A percentile compares a stretch with the other conserved stretches of the same genome.
These are phyloP conservation scores for Iguana delicatissima DNA, from an alignment of 2,797 vertebrate genomes.

Conservation along the genomic window DNA sequence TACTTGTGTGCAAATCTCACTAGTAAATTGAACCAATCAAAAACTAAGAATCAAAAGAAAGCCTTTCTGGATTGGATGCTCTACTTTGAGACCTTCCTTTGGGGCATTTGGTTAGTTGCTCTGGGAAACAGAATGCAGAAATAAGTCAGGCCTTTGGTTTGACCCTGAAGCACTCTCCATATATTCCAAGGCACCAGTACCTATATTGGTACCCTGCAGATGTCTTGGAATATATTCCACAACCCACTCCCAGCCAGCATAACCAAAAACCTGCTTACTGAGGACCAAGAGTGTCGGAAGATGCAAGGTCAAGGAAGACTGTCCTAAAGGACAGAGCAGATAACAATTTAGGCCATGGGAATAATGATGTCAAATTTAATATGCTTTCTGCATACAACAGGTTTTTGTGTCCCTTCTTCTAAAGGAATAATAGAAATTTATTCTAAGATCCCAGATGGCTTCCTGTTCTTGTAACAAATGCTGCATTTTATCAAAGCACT, in stretches of 20 bases:
- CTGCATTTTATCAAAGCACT: constrained; percentile 72
- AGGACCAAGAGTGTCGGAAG: too few species aligned
- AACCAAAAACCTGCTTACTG: too few species aligned
- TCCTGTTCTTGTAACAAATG: constrained; percentile 71
- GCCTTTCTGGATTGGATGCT: background rate
- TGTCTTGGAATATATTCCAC: too few species aligned
- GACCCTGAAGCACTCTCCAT: too few species aligned
- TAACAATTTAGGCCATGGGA: constrained; percentile 44
- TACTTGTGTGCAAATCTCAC: background rate
- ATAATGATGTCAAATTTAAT: constrained; percentile 63
- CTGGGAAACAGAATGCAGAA: background rate
- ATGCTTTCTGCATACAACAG: too few species aligned
- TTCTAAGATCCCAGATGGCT: constrained; percentile 63
- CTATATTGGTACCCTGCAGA: too few species aligned
- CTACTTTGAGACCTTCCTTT: background rate
- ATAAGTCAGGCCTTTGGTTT: background rate
- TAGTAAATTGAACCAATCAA: background rate
- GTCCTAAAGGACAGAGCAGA: background rate
- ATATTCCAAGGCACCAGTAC: too few species aligned
- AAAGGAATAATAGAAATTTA: constrained; percentile 72
- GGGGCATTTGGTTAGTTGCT: too few species aligned
- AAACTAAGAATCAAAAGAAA: background rate
- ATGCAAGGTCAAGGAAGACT: too few species aligned
- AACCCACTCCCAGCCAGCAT: too few species aligned
- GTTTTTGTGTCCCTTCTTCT: too few species aligned